These are phyloP conservation scores for Umimayanthus kanabou DNA, from an alignment of 92 coral and sea anemone genomes.

Conservation along the genomic window DNA sequence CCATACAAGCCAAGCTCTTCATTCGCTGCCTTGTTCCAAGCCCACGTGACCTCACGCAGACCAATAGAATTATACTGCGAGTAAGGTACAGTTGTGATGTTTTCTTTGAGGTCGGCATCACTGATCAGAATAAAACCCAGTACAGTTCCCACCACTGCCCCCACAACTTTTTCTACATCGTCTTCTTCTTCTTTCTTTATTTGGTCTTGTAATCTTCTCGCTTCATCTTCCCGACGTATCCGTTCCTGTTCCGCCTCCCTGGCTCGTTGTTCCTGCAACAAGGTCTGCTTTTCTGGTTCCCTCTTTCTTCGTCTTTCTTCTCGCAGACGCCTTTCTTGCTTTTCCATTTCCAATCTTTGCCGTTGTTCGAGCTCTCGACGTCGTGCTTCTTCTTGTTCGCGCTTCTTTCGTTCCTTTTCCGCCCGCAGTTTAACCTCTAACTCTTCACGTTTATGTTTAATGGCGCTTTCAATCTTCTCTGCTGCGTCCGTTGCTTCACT, in stretches of 20 bases:
- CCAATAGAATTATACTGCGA: constrained; percentile 56
- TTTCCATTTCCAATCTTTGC: constrained; percentile 6
- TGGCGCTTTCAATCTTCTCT: not conserved
- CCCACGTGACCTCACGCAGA: constrained; percentile 64
- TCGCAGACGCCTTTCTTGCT: not conserved
- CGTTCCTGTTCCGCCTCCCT: constrained; percentile 5
- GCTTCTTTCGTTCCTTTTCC: not conserved
- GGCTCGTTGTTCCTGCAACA: not conserved
- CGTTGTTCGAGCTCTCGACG: not conserved
- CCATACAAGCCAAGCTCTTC: constrained; percentile 54
- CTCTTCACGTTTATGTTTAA: constrained; percentile 18
- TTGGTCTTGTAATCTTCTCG: not conserved
- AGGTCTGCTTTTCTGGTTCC: not conserved
- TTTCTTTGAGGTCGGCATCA: constrained; percentile 53
- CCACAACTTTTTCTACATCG: not conserved
- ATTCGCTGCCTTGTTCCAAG: constrained; percentile 60
- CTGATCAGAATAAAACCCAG: not conserved
- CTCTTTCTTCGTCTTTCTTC: not conserved
- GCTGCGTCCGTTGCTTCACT: not conserved
- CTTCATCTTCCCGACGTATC: constrained; percentile 1
- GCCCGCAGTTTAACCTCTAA: constrained; percentile 2
- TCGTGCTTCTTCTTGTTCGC: not conserved
- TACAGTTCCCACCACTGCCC: not conserved
- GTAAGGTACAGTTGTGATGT: constrained; percentile 45
- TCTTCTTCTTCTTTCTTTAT: not conserved